Conservation (phyloP, 1,140 invertebrate genomes). For the Neodiprion virginianus region DNA sequence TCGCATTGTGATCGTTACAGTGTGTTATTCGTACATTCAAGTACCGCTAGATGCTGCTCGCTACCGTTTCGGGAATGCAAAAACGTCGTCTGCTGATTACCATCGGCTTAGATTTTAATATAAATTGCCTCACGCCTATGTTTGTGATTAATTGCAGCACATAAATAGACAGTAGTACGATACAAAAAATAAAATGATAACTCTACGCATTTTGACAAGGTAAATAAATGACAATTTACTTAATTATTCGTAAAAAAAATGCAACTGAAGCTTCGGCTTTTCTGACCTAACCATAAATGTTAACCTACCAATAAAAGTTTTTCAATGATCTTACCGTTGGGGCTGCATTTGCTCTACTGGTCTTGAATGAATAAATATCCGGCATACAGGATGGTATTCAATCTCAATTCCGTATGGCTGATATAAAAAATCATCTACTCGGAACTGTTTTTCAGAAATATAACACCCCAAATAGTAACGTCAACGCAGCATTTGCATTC, state of each 20-base stretch:
- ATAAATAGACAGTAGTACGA: too few species aligned
- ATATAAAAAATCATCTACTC: not conserved
- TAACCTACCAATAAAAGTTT: conserved; percentile 5
- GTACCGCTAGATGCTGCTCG: too few species aligned
- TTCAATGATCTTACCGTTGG: not conserved
- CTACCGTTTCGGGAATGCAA: too few species aligned
- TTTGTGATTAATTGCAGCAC: too few species aligned
- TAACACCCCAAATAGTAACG: conserved; percentile 25
- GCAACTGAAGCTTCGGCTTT: not conserved
- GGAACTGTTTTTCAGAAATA: conserved; percentile 27
- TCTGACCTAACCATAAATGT: conserved; percentile 12
- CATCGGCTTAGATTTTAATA: too few species aligned
- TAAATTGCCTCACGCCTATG: too few species aligned
- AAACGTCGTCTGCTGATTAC: not conserved
- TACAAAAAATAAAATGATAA: conserved; percentile 29
- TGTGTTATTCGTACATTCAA: too few species aligned
- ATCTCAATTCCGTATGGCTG: conserved; percentile 15
- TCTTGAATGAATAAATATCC: conserved; percentile 10
- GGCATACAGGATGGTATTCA: conserved; percentile 8
- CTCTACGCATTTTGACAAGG: conserved; percentile 31
- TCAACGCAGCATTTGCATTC: conserved; percentile 31
- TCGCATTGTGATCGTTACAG: too few species aligned
- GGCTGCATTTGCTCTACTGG: conserved; percentile 5
- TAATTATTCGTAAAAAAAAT: not conserved
- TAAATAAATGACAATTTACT: conserved; percentile 15